A percentile compares a stretch with the other conserved stretches of the same genome.
Evolutionary conservation across 1,140 invertebrate genomes (phyloP).

Genomic region (Brachionus asplanchnoidis): DNA sequence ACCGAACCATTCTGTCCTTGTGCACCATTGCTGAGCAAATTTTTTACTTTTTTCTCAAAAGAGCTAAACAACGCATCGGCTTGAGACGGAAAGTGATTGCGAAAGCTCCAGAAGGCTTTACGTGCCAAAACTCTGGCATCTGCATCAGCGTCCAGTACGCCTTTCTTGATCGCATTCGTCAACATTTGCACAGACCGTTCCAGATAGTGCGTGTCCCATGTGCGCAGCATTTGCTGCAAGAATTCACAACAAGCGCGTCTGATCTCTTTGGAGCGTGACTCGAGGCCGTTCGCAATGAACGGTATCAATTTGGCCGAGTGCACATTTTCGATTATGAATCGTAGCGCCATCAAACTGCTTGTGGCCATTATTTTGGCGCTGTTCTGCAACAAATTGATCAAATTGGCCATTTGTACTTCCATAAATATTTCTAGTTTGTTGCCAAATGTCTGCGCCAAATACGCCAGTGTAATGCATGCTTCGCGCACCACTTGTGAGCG

Average conservation of each 20-base stretch:
- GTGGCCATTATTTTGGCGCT: constrained; percentile 91
- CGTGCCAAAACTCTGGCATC: constrained; percentile 67
- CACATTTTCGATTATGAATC: constrained; percentile 74
- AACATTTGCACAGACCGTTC: constrained; percentile 74
- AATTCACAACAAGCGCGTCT: constrained; percentile 71
- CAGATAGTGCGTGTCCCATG: constrained; percentile 74
- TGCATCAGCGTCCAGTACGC: constrained; percentile 82
- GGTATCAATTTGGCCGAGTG: neutral
- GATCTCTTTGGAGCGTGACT: constrained; percentile 85
- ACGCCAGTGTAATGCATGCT: constrained; percentile 84
- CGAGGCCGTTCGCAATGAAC: neutral
- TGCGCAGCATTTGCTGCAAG: constrained; percentile 73
- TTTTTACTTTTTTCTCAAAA: constrained; percentile 77
- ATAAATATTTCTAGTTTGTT: constrained; percentile 78
- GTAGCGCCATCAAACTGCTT: constrained; percentile 75
- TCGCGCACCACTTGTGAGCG: constrained; percentile 85
- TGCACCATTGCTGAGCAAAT: constrained; percentile 48
- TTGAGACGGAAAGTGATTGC: constrained; percentile 80
- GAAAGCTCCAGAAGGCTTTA: constrained; percentile 79
- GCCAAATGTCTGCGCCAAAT: constrained; percentile 74
- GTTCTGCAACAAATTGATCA: constrained; percentile 89
- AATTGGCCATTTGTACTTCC: constrained; percentile 70
- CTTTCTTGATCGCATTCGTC: constrained; percentile 78
- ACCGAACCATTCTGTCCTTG: neutral
- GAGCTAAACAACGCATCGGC: constrained; percentile 76